phyloP scores from a whole-genome alignment of 1,140 invertebrate species.

The Pseudomyrmex dendroicus region DNA sequence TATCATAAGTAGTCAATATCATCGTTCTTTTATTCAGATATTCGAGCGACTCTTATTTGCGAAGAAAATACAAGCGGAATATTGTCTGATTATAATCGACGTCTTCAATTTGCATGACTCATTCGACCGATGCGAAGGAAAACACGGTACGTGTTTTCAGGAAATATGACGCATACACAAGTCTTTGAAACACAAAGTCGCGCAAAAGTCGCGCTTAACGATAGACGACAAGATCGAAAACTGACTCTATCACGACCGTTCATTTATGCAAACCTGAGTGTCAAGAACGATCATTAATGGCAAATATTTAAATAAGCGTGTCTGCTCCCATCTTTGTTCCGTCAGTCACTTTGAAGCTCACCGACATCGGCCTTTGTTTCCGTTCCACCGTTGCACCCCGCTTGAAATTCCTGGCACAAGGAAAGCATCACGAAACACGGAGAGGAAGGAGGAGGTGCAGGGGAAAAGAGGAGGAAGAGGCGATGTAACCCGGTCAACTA shows the following conservation, averaged over 20 bases:
- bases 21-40: neutral
- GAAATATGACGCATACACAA: neutral
- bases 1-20: too few relatives aligned
- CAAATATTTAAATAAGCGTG: conserved; percentile 72
- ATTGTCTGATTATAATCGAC: neutral
- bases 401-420: conserved; percentile 60
- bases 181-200: neutral
- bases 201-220: conserved; percentile 14
- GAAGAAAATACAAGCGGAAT: neutral
- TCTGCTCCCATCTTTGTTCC: conserved; percentile 15
- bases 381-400: conserved; percentile 26
- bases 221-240: neutral
- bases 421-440: neutral
- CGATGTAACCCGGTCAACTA: conserved; percentile 35
- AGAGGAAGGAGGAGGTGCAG: neutral
- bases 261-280: conserved; percentile 34
- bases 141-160: neutral
- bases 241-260: conserved; percentile 1
- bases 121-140: neutral
- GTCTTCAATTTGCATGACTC: conserved; percentile 1
- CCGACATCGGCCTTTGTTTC: conserved; percentile 41
- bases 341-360: conserved; percentile 65
- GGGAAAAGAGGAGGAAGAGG: neutral
- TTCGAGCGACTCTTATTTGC: neutral
- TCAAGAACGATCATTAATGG: conserved; percentile 47